Conservation (phyloP, 2,888 invertebrate species). For the Brachylomia viminalis region DNA sequence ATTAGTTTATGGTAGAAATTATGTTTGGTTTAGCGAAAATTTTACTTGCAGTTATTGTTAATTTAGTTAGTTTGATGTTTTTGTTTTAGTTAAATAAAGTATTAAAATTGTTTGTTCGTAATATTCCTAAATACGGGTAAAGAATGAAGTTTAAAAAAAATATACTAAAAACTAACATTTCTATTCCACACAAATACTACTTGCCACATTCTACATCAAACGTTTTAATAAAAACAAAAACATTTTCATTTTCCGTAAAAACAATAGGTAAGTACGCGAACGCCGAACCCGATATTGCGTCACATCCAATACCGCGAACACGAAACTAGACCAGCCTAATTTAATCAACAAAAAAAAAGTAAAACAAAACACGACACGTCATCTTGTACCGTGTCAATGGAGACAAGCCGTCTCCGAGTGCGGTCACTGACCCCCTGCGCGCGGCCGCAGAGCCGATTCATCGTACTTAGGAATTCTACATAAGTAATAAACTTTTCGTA, state of each 20-base stretch:
- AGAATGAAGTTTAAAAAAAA: neutral
- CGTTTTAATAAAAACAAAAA: neutral
- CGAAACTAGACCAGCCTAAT: slow-evolving; percentile 29
- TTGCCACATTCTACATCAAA: neutral
- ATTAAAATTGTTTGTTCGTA: neutral
- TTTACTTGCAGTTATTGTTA: neutral
- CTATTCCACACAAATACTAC: neutral
- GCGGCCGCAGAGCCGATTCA: slow-evolving; percentile 61
- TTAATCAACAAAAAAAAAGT: slow-evolving; percentile 24
- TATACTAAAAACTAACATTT: neutral
- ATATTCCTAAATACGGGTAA: neutral
- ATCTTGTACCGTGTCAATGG: slow-evolving; percentile 48
- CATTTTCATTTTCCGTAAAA: neutral
- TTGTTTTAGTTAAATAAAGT: too few species aligned
- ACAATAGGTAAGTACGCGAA: neutral
- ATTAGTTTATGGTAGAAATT: neutral
- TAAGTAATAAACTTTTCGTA: slow-evolving; percentile 67
- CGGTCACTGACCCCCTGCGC: slow-evolving; percentile 71
- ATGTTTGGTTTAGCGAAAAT: neutral
- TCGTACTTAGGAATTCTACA: slow-evolving; percentile 69
- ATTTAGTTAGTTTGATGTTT: neutral
- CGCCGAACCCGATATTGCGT: slow-evolving; percentile 11
- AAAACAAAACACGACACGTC: slow-evolving; percentile 59
- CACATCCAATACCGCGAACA: slow-evolving; percentile 30
- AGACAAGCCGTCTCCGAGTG: slow-evolving; percentile 69